A percentile compares a stretch with the other conserved stretches of the same genome.
These are phyloP conservation scores for Megalops cyprinoides DNA, from an alignment of 2,797 vertebrate genomes.

Conservation along the genomic window DNA sequence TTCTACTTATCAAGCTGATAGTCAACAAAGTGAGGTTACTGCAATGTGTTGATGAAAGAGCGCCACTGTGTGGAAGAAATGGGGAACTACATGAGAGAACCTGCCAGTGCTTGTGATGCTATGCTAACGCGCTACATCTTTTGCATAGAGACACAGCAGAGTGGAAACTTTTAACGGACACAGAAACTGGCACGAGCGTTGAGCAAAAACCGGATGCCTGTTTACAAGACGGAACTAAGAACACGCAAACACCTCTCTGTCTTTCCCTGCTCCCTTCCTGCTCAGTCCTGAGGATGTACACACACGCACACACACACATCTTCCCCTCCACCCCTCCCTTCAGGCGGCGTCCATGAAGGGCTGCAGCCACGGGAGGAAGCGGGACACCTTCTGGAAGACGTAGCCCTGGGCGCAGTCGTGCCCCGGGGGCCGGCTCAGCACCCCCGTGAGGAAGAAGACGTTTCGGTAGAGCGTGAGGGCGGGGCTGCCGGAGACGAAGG, in stretches of 20 bases:
- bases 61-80: constrained; percentile 60
- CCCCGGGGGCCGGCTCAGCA: constrained; percentile 62
- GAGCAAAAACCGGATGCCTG: constrained; percentile 11
- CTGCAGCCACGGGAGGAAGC: constrained; percentile 69
- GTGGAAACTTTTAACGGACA: neutral
- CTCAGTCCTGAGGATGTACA: neutral
- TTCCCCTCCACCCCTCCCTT: constrained; percentile 24
- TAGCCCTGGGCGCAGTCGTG: constrained; percentile 68
- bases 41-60: constrained; percentile 38
- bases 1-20: constrained; percentile 48
- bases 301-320: constrained; percentile 6
- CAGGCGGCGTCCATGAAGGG: constrained; percentile 47
- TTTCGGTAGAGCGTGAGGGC: constrained; percentile 69
- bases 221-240: constrained; percentile 8
- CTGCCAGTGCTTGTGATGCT: neutral
- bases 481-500: constrained; percentile 70
- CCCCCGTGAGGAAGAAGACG: constrained; percentile 74
- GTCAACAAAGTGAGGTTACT: constrained; percentile 12
- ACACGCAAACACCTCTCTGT: constrained; percentile 6
- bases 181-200: neutral
- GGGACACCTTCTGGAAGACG: constrained; percentile 76
- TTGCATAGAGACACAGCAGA: neutral
- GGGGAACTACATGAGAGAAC: constrained; percentile 27
- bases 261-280: neutral
- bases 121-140: neutral